Percentiles rank a stretch among this genome's conserved stretches.
Conservation (phyloP, 2,113 vertebrate genomes). For the Chlamydotis undulata region DNA sequence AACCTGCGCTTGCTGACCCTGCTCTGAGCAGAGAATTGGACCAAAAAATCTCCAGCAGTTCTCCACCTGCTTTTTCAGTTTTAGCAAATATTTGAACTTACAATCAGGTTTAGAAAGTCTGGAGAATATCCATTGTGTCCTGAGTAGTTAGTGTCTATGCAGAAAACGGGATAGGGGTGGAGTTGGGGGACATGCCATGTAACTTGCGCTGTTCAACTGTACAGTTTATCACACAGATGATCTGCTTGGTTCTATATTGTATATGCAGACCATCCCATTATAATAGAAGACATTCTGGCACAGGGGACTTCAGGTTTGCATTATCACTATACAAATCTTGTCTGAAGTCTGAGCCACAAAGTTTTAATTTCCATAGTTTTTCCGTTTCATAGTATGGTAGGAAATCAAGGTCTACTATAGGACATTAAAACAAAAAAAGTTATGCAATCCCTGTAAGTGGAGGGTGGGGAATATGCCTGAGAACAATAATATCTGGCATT, state of each 20-base stretch:
- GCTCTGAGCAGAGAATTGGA: not conserved
- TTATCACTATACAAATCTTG: not conserved
- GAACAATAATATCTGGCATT: not conserved
- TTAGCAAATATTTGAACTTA: not conserved
- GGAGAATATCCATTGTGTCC: not conserved
- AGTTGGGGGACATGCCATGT: not conserved
- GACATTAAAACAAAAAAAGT: not conserved
- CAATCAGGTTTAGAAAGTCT: not conserved
- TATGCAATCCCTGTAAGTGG: not conserved
- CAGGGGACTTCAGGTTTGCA: not conserved
- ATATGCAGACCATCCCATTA: not conserved
- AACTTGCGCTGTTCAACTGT: not conserved
- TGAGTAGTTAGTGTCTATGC: not conserved
- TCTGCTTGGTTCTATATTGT: not conserved
- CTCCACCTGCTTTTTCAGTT: not conserved
- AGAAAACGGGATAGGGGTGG: not conserved
- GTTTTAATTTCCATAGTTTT: not conserved
- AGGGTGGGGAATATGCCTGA: not conserved
- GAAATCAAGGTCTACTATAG: not conserved
- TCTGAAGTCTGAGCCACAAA: not conserved
- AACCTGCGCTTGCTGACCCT: not conserved
- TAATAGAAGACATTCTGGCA: not conserved
- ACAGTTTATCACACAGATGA: not conserved
- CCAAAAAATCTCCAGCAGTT: not conserved
- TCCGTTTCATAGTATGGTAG: not conserved